Base-by-base conservation (phyloP, 1,140 invertebrate species). In the Drosophila ohnishii region DNA sequence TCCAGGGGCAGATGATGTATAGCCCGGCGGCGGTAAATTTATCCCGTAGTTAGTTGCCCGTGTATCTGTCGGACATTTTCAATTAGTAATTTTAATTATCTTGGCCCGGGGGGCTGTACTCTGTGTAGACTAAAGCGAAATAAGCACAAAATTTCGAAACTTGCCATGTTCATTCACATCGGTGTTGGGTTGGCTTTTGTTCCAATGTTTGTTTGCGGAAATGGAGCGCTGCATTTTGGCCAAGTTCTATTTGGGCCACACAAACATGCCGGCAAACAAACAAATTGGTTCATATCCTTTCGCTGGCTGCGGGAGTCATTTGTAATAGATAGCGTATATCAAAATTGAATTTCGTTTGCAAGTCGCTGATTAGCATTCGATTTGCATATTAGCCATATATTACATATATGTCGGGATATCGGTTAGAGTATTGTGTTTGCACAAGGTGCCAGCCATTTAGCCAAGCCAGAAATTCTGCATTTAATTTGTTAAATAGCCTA, bases 71-170 rank as follows among this genome's bases (percentile, higher is more conserved):
- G 44, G 48, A 72, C 61, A 55, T 61, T 80, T 83, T 72, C 65
- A 83, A 84, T 83, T 84, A 83, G 65, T 80, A 84, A 80, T 76
- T 83, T 72, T 72, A 76, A 80, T 84, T 75, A 64, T 57, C 22
- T 37, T 40, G 14, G 30, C 51, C 50, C 35, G 11, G n/a, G 25
- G 32, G 32, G 50, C 25, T 10, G 42, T 28, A 14, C 19, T 70
- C 19, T 7, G 22, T 19, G 28, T 32, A 10, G 28, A 45, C 40
- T 25, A 28, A 2, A 39, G 37, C 34, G 14, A 72, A 80, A 64
- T 72, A 28, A 28, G 47, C 67, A 56, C 67, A 58, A 61, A 69
- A 73, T 67, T 51, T 51, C 28, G 16, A 39, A 16, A 16, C 3
- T 42, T 13, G 11, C 19, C 58, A 13, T 44, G 62, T 25, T 58